Evolutionary conservation across 2,888 invertebrate species (phyloP).

Genomic region (Chaetogeoica ovagalla): DNA sequence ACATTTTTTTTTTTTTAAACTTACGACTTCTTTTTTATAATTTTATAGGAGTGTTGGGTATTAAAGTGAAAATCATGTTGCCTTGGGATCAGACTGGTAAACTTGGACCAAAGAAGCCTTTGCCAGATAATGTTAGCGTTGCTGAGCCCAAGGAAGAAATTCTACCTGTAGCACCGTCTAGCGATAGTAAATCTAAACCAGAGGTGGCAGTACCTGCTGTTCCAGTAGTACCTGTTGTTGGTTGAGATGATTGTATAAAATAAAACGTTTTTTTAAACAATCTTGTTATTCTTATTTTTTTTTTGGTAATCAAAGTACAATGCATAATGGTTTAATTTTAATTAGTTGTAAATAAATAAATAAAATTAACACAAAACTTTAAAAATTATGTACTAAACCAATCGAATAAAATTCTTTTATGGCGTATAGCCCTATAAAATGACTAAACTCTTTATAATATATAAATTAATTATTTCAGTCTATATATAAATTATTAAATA

Average conservation of each 20-base stretch:
- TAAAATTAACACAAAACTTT: too few species aligned
- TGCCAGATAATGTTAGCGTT: conserved; percentile 96
- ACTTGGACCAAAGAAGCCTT: conserved; percentile 94
- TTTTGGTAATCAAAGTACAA: background rate
- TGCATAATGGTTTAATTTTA: background rate
- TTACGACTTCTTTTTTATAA: background rate
- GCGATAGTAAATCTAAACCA: conserved; percentile 75
- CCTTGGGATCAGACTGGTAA: conserved; percentile 98
- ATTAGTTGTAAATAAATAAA: background rate
- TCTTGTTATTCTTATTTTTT: background rate
- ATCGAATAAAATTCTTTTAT: too few species aligned
- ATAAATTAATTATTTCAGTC: too few species aligned
- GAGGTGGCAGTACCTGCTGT: conserved; percentile 64
- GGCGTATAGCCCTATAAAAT: too few species aligned
- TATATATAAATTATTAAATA: too few species aligned
- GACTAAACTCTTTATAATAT: too few species aligned
- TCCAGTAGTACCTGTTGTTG: conserved; percentile 58
- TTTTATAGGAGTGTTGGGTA: conserved; percentile 64
- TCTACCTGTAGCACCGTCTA: conserved; percentile 71
- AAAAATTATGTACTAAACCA: too few species aligned
- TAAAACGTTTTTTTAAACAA: conserved; percentile 39
- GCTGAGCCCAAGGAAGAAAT: conserved; percentile 96
- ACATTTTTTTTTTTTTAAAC: background rate
- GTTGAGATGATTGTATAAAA: conserved; percentile 45
- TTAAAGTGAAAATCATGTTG: conserved; percentile 97